Evolutionary conservation across 2,888 invertebrate genomes (phyloP).

Genomic region (Drosophila quinaria): DNA sequence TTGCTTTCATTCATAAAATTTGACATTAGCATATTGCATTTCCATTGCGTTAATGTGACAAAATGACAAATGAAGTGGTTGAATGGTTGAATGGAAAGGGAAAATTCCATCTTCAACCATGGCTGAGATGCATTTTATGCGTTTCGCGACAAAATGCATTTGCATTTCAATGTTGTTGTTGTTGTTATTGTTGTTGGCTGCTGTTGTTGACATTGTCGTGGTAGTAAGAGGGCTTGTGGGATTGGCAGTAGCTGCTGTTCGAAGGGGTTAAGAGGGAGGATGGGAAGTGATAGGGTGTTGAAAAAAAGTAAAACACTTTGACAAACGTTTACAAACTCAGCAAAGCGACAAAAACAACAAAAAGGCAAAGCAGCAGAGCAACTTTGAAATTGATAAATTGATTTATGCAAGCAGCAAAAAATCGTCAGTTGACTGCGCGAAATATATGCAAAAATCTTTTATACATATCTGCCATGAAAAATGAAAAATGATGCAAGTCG

Average conservation of each 20-base stretch:
- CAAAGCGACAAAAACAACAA: slow-evolving; percentile 58
- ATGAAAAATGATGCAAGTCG: slow-evolving; percentile 62
- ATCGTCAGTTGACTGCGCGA: slow-evolving; percentile 47
- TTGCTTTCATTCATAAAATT: slow-evolving; percentile 74
- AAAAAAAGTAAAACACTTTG: slow-evolving; percentile 76
- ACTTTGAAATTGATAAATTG: slow-evolving; percentile 81
- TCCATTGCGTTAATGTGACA: slow-evolving; percentile 84
- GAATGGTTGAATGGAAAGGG: slow-evolving; percentile 3
- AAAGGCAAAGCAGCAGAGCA: slow-evolving; percentile 45
- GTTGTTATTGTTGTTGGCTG: slow-evolving; percentile 8
- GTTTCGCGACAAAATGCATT: slow-evolving; percentile 73
- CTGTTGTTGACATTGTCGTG: slow-evolving; percentile 42
- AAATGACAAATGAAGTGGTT: slow-evolving; percentile 83
- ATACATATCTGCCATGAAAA: slow-evolving; percentile 42
- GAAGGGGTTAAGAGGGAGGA: too few relatives aligned
- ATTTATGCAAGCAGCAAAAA: slow-evolving; percentile 69
- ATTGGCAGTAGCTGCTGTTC: slow-evolving; percentile 26
- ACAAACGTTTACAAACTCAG: slow-evolving; percentile 76
- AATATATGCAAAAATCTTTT: slow-evolving; percentile 56
- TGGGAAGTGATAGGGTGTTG: background rate
- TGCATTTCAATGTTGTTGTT: slow-evolving; percentile 47
- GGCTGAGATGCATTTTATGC: slow-evolving; percentile 64
- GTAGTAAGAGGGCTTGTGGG: slow-evolving; percentile 9
- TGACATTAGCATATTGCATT: slow-evolving; percentile 83
- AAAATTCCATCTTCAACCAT: background rate